These are phyloP conservation scores for Cataglyphis rosenhaueri DNA, from an alignment of 2,888 invertebrate species.

Conservation along the genomic window DNA sequence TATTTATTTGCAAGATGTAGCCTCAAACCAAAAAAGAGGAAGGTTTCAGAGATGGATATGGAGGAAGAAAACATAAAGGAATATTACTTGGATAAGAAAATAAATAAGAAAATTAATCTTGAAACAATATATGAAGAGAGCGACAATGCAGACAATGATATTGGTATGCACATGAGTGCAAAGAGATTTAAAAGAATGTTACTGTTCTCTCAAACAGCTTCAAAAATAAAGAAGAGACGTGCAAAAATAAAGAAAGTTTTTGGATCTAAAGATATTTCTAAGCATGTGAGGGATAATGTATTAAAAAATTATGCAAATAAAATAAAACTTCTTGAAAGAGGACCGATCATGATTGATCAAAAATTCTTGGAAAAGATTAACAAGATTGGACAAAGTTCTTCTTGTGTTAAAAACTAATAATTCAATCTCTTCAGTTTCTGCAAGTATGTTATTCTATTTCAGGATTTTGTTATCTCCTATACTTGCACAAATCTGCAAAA, in stretches of 20 bases:
- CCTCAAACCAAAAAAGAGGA: conserved; percentile 79
- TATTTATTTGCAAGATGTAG: conserved; percentile 75
- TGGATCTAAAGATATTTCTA: conserved; percentile 85
- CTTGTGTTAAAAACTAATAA: background rate
- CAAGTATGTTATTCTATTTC: background rate
- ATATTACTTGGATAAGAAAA: conserved; percentile 87
- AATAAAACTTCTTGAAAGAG: no score
- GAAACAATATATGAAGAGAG: conserved; percentile 89
- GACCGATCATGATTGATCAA: no score
- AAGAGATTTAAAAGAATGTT: conserved; percentile 88
- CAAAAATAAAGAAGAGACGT: conserved; percentile 87
- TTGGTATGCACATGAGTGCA: conserved; percentile 86
- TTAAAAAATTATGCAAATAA: no score
- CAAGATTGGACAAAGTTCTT: background rate
- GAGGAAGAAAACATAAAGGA: conserved; percentile 85
- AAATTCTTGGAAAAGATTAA: no score
- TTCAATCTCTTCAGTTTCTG: background rate
- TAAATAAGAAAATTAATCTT: conserved; percentile 87
- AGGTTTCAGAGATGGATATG: conserved; percentile 76
- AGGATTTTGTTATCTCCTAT: conserved; percentile 4
- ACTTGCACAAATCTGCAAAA: background rate
- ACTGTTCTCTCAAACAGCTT: conserved; percentile 86
- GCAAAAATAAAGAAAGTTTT: conserved; percentile 87
- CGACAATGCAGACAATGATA: conserved; percentile 84
- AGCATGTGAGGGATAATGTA: no score